Percentiles rank a stretch among this genome's conserved stretches.
These are phyloP conservation scores for Drosophila ironensis DNA, from an alignment of 1,140 invertebrate genomes.

Conservation along the genomic window DNA sequence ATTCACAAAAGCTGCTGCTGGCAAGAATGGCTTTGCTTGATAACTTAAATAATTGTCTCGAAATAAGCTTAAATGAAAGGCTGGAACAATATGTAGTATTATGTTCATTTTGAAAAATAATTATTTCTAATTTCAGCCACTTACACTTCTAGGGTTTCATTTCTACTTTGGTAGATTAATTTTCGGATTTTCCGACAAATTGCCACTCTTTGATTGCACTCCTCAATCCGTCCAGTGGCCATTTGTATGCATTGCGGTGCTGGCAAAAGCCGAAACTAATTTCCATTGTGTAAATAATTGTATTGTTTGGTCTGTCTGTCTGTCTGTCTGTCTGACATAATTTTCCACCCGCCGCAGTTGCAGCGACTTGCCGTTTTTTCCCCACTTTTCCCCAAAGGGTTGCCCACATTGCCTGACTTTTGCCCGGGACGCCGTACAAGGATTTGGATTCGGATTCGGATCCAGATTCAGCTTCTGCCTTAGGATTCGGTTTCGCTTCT, in stretches of 20 bases:
- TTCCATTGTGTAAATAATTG: constrained; percentile 62
- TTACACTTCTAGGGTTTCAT: too few species aligned
- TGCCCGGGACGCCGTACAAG: background rate
- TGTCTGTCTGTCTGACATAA: constrained; percentile 42
- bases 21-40: too few species aligned
- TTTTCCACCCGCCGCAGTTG: constrained; percentile 23
- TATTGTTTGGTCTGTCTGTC: too few species aligned
- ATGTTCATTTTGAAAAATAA: too few species aligned
- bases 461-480: background rate
- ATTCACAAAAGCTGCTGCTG: too few species aligned
- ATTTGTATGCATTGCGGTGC: constrained; percentile 46
- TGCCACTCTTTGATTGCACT: too few species aligned
- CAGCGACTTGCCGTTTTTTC: constrained; percentile 14
- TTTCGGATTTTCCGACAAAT: too few species aligned
- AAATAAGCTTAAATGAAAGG: too few species aligned
- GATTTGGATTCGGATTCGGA: background rate
- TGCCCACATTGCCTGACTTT: constrained; percentile 27
- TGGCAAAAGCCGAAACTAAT: constrained; percentile 52
- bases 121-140: too few species aligned
- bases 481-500: background rate
- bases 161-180: too few species aligned
- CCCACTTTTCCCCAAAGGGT: constrained; percentile 29
- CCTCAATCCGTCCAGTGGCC: background rate
- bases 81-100: too few species aligned
- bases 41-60: too few species aligned